Base-by-base conservation (phyloP, 2,888 invertebrate species). In the Blastobasis lacticolella region DNA sequence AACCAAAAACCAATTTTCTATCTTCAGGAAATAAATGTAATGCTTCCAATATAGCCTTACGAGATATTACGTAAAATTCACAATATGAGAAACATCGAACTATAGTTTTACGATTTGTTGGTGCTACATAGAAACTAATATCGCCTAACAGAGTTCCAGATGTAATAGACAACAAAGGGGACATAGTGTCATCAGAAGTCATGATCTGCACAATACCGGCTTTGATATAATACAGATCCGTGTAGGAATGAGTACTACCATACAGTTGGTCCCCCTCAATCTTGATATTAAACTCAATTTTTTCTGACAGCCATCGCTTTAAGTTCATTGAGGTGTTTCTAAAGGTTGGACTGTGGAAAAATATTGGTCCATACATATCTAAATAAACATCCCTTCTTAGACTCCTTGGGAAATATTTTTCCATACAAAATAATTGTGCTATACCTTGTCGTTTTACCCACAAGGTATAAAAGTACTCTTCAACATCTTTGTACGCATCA, bases 111-210 rank as follows among this genome's bases (percentile, higher is more conserved):
- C 70, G 69, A 50, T 63, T 69, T 1, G 57, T 44, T 4, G 68
- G 71, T 8, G 79, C 73, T 23, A 78, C 41, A 38, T 67, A 66
- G 54, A 81, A 84, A 61, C 67, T 71, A 0, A 78, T 64, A 54
- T 83, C 84, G 5, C 84, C 84, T 56, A 84, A 74, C 52, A 84
- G 56, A 6, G 83, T 81, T 0, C 84, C 84, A 56, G 75, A 64
- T 0, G 80, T 75, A 4, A 83, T 64, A 37, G 84, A 81, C 38
- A 85, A 57, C 37, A 81, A 58, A 5, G 83, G 75, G 1, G 83
- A 79, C 0, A 59, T 60, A 7, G 75, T 78, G 53, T 83, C 84
- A 51, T 85, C 84, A 10, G 54, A 53, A 1, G 84, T 84, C 49
- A 83, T 67, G 4, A 85, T 49, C 57, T 85, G 78, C 4, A 82